phyloP scores from a whole-genome alignment of 2,113 vertebrate genomes.

The Noturus placidus region DNA sequence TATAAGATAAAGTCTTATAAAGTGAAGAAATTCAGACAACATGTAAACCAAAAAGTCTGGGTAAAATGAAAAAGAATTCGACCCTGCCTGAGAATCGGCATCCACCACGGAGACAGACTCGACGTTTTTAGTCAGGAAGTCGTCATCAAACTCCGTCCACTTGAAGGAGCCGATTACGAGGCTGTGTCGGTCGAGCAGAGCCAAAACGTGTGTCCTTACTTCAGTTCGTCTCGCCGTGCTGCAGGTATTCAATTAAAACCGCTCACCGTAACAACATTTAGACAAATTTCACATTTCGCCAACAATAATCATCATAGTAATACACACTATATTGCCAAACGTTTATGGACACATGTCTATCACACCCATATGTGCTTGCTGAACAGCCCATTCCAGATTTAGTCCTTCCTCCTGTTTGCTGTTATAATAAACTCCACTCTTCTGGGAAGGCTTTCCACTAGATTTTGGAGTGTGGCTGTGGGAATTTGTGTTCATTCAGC shows the following conservation, averaged over 20 bases:
- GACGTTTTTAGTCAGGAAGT: conserved; percentile 84
- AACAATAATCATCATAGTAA: not conserved
- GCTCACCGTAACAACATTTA: not conserved
- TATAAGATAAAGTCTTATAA: not conserved
- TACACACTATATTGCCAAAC: not conserved
- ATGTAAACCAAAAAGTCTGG: not conserved
- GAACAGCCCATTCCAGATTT: not conserved
- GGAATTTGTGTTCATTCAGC: too few relatives aligned
- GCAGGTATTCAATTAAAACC: conserved; percentile 5
- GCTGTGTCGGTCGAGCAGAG: conserved; percentile 83
- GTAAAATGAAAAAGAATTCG: not conserved
- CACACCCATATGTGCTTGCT: not conserved
- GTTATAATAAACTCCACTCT: not conserved
- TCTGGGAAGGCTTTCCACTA: not conserved
- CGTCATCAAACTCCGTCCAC: conserved; percentile 91
- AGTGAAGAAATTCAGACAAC: not conserved
- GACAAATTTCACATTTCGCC: not conserved
- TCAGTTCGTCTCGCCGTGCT: conserved; percentile 85
- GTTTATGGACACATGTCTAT: not conserved
- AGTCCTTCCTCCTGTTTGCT: not conserved
- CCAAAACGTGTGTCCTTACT: conserved; percentile 73
- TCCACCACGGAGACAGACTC: conserved; percentile 85
- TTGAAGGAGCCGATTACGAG: conserved; percentile 86
- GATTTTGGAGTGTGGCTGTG: not conserved
- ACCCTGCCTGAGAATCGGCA: conserved; percentile 62